Base-by-base conservation (phyloP, 2,797 vertebrate genomes). In the Sebastes jordani region DNA sequence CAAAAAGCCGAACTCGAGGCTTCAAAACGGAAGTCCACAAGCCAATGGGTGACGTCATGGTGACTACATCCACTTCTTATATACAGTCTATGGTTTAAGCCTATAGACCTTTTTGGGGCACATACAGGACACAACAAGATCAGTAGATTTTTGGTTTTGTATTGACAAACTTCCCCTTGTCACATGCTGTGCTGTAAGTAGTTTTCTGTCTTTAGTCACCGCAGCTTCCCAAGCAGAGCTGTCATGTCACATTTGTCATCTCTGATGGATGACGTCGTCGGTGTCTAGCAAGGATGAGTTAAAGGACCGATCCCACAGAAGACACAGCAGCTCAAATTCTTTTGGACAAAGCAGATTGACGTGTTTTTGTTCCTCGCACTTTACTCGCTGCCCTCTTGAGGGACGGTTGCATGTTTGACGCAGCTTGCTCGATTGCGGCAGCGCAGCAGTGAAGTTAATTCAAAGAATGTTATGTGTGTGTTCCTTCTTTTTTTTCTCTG, bases 211-310 rank as follows among this genome's bases (percentile, higher is more conserved):
- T 89, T 84, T 66, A 74, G 77, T 74, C 75, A 63, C 70, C 46
- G 52, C 83, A 34, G 86, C 78, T 74, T 87, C 83, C 81, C 77
- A 52, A 88, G 89, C 79, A 55, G 82, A 82, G 83, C 91, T 91
- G 93, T 94, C 93, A 89, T 80, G 90, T 93, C 90, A 91, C 77
- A 85, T 94, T 93, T 93, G 92, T 93, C 90, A 63, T 82, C 76
- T 72, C 16, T 90, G 92, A 95, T 68, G 81, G 91, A 91, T 92
- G 91, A 91, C 87, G 85, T 88, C 71, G 76, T 72, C 11, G 42
- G 42, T 20, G 61, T 83, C 69, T 85, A 46, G 86, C 84, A 76
- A 83, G 82, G 87, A 90, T 89, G 92, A 86, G 91, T 87, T 93
- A 89, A 91, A 90, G 86, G 65, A 81, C 61, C 62, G 64, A 81